Evolutionary conservation across 64 coral and sea anemone species (phyloP), one percentile per base, ranked within the genome.

Genomic region (Acropora tenuis): DNA sequence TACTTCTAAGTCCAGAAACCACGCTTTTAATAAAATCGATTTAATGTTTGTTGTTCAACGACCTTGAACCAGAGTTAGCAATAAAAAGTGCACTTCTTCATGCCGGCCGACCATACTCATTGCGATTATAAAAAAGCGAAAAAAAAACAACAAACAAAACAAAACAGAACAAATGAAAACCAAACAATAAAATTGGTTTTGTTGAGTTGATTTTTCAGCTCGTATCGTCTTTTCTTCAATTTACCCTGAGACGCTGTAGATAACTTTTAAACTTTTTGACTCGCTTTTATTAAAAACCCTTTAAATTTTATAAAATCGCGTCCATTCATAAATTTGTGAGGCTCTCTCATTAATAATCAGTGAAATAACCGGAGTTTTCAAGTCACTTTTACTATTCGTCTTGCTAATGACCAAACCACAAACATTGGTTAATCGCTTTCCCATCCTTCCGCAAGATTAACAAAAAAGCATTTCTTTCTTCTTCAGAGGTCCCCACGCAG

Each of bases 401-500:
- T 85, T 85, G 6, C 50, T 72, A 85, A 72, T 85, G 82, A 85
- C 19, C 82, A 85, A 85, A 85, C 82, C 82, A 43, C 82, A 72
- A 71, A 68, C 65, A 49, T 67, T 71, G 63, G 66, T 85, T 85
- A 85, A 71, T 71, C 63, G 82, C 30, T 30, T 17, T 68, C 13
- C 46, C 44, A 85, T 85, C 82, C 66, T 71, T 85, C 82, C 82
- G 65, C 66, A 68, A 85, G 61, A 85, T 85, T 85, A 68, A 85
- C 20, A n/a, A 10, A 71, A 42, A 46, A 17, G 8, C 82, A 85
- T 58, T 85, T 72, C 68, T 18, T 42, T 71, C 18, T 44, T 71
- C 41, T 72, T 17, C 19, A 67, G 47, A 71, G 16, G 43, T 67
- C 18, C 46, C 47, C 82, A 85, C 82, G 18, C 17, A 20, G 8